Evolutionary conservation across 2,888 invertebrate species (phyloP).

Genomic region (Eristalinus aeneus): DNA sequence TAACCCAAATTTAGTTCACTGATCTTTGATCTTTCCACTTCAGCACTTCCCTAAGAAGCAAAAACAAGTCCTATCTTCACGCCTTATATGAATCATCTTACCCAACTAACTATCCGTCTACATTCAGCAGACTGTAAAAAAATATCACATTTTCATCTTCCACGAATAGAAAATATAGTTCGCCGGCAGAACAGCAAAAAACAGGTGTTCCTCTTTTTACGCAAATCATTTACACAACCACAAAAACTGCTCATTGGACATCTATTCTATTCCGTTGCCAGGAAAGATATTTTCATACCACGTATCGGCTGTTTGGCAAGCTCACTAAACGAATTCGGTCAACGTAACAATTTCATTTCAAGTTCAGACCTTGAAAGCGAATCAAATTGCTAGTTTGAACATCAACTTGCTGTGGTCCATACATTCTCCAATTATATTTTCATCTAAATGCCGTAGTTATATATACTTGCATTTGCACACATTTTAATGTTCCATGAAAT

Average conservation of each 20-base stretch:
- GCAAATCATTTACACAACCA: neutral
- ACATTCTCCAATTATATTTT: neutral
- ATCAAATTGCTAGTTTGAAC: slow-evolving; percentile 18
- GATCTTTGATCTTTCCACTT: too few relatives aligned
- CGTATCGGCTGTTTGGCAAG: slow-evolving; percentile 32
- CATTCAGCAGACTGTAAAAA: neutral
- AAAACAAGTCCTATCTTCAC: too few relatives aligned
- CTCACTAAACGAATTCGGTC: slow-evolving; percentile 13
- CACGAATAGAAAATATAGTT: too few relatives aligned
- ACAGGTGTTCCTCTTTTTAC: slow-evolving; percentile 12
- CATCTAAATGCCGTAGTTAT: neutral
- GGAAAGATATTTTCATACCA: slow-evolving; percentile 35
- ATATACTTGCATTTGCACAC: neutral
- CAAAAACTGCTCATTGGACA: neutral
- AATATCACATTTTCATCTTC: neutral
- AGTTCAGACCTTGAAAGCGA: slow-evolving; percentile 33
- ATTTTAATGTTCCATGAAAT: neutral
- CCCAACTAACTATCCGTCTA: too few relatives aligned
- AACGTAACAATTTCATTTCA: slow-evolving; percentile 40
- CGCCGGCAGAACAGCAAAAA: neutral
- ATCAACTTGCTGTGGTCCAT: neutral
- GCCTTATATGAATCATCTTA: too few relatives aligned
- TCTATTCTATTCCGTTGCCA: slow-evolving; percentile 7
- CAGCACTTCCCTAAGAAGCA: too few relatives aligned
- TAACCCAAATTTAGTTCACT: too few relatives aligned